Percentiles rank a stretch among this genome's conserved stretches.
These are phyloP conservation scores for Calliphora vomitoria DNA, from an alignment of 2,888 invertebrate genomes.

Conservation along the genomic window DNA sequence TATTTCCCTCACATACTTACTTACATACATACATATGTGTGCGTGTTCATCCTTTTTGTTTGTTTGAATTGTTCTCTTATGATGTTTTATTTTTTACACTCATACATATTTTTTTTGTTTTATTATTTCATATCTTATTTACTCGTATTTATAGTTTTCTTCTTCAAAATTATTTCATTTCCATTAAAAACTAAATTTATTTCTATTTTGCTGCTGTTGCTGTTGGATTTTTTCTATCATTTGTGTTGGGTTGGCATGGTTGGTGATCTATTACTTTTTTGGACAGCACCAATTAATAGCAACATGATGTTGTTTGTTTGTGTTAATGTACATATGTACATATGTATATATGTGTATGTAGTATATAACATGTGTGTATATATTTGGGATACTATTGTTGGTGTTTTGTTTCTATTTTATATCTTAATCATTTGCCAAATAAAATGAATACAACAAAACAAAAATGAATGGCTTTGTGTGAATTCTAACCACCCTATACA, in stretches of 20 bases:
- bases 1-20: not conserved
- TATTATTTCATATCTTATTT: conserved; percentile 30
- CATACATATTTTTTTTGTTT: not conserved
- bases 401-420: conserved; percentile 10
- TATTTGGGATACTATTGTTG: not conserved
- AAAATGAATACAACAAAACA: not conserved
- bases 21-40: not conserved
- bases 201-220: conserved; percentile 19
- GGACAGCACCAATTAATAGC: conserved; percentile 83
- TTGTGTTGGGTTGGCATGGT: conserved; percentile 76
- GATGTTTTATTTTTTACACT: not conserved
- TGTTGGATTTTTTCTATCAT: conserved; percentile 18
- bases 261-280: conserved; percentile 82
- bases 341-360: not conserved
- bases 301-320: conserved; percentile 79
- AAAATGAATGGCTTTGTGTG: not conserved
- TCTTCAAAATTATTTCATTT: conserved; percentile 62
- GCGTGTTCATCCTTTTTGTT: conserved; percentile 47
- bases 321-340: not conserved
- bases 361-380: not conserved
- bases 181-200: conserved; percentile 59
- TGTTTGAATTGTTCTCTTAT: conserved; percentile 8
- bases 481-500: not conserved
- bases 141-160: conserved; percentile 20
- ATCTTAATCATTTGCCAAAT: conserved; percentile 32